Evolutionary conservation across 2,797 vertebrate species (phyloP), one percentile per base, ranked within the genome.

Genomic region (Chelmon rostratus): DNA sequence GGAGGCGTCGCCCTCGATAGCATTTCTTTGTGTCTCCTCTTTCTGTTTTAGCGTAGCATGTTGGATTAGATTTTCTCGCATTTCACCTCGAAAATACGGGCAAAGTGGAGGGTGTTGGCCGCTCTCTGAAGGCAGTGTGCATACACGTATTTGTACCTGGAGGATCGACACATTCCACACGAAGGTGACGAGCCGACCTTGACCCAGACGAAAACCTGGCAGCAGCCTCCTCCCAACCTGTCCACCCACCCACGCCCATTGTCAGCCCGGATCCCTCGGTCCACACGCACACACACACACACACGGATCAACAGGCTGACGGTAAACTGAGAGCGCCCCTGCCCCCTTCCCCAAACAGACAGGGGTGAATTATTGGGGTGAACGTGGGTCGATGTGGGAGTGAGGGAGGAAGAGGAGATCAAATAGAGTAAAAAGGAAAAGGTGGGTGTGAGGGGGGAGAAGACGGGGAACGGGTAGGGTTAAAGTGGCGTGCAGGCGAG

Each of bases 91-190:
- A 38, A 7, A 73, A 42, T 1, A 3, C 44, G 56, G n/a, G 49
- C 33, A 19, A 52, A 15, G 35, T 1, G 28, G 15, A 50, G 67
- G 65, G 59, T 49, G 59, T 69, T 18, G 69, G 28, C 70, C 2
- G 38, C 47, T 70, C 0, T 37, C 61, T 44, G 82, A 66, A 4
- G 49, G 21, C 65, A 4, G 63, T 7, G 54, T 28, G 28, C 57
- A 44, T 79, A 33, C 40, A 65, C 67, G 52, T 44, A 16, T 88
- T 62, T 70, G 73, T 75, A 79, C 65, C 67, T 70, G 78, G 33
- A 73, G 65, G 68, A 58, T 81, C 40, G 88, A 88, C 76, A 90
- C 79, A 93, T 93, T 93, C 92, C 88, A 76, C 92, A 84, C 47
- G 12, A 52, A 79, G 90, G 89, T 82, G 92, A 85, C 21, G 86